Conservation (phyloP, 2,888 invertebrate species). For the Ormyrus labotus region DNA sequence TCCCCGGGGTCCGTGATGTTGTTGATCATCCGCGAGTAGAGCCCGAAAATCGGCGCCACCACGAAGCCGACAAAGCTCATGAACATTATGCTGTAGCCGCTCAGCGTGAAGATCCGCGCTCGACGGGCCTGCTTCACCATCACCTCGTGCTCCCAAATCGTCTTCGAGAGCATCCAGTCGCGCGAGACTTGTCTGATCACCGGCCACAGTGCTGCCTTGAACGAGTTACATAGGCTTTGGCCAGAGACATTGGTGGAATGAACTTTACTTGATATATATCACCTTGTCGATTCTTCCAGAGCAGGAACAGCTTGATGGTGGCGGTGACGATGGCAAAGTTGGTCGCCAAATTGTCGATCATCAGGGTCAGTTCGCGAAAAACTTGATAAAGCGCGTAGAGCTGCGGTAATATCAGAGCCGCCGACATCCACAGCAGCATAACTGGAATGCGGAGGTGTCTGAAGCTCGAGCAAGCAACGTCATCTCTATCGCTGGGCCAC, state of each 20-base stretch:
- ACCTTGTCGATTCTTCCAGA: not conserved
- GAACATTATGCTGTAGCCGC: constrained; percentile 32
- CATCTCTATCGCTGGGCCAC: constrained; percentile 6
- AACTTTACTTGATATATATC: too few species aligned
- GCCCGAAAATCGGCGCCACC: constrained; percentile 6
- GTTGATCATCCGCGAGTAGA: constrained; percentile 16
- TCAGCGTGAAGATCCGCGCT: constrained; percentile 29
- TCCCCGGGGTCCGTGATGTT: constrained; percentile 32
- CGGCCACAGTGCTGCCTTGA: not conserved
- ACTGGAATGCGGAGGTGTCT: too few species aligned
- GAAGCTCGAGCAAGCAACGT: too few species aligned
- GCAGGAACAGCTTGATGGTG: not conserved
- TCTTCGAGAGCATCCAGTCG: not conserved
- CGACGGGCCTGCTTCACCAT: constrained; percentile 25
- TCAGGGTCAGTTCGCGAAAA: not conserved
- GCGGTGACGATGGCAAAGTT: not conserved
- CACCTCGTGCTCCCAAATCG: not conserved
- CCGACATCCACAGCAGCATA: too few species aligned
- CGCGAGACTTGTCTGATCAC: not conserved
- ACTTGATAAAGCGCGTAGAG: too few species aligned
- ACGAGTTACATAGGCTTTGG: too few species aligned
- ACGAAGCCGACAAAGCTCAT: not conserved
- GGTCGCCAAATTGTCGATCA: too few species aligned
- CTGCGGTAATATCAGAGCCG: too few species aligned
- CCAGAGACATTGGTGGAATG: too few species aligned